Base-by-base conservation (phyloP, 1,140 invertebrate genomes). In the Melipona quadrifasciata region DNA sequence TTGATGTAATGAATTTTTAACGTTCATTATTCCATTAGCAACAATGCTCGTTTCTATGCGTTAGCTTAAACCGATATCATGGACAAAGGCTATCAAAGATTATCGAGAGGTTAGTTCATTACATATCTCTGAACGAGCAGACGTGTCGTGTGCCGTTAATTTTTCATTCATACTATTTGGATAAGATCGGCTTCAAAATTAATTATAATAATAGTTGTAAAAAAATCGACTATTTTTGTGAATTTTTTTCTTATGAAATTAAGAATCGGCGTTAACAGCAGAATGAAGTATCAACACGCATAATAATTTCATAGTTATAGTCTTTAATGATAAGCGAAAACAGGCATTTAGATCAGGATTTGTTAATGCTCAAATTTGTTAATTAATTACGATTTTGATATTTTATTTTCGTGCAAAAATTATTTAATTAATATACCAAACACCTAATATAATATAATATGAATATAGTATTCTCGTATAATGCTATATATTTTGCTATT, bases 1-100 rank as follows among this genome's bases (percentile, higher is more conserved):
- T 68, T 47, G 53, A 68, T 55, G 53, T 47, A 55, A 53, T 51
- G 51, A 68, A 68, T 77, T 76, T 68, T 77, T 16, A n/a, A 78
- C 55, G 12, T 24, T 21, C n/a, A 70, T 70, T 77, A 31, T 58
- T 24, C 19, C 34, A 47, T 77, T 39, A 39, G 1, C 8, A 17
- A 19, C 5, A 16, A 55, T n/a, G 2, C 14, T 31, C 16, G 6
- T 39, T n/a, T 47, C n/a, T n/a, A 14, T 61, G 16, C 24, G 12
- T 68, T 27, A 27, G 12, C 24, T 2, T 31, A 24, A 19, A 51
- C 0, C 16, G 79, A 64, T 58, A 80, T 34, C 6, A 55, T 39
- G 55, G 19, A 21, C 12, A 24, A 34, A 57, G 71, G 58, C 39
- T 47, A 47, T 47, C 24, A 55, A 65, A 21, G 27, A 27, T 34